phyloP scores from a whole-genome alignment of 2,797 vertebrate genomes.

The Rousettus madagascariensis region DNA sequence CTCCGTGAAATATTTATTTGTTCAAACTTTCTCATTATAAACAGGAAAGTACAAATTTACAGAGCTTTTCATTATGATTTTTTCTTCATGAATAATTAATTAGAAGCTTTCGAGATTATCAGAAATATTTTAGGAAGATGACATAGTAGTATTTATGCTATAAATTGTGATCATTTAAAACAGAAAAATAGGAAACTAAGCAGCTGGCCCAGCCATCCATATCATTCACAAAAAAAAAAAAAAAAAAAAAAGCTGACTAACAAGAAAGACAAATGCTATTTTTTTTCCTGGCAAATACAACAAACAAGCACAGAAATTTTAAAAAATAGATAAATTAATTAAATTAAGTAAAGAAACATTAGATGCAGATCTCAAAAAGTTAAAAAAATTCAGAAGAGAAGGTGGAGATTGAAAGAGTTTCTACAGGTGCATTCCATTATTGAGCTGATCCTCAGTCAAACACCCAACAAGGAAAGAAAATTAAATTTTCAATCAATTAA shows the following conservation, averaged over 20 bases:
- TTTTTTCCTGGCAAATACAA: conserved; percentile 22
- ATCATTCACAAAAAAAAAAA: background rate
- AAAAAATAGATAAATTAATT: background rate
- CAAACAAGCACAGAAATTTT: background rate
- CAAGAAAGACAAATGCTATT: background rate
- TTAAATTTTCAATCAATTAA: conserved; percentile 26
- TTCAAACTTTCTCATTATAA: conserved; percentile 46
- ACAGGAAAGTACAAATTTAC: conserved; percentile 62
- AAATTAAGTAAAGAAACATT: too few relatives aligned
- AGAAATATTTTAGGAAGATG: conserved; percentile 17
- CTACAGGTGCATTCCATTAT: background rate
- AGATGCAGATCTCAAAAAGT: background rate
- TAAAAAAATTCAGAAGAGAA: background rate
- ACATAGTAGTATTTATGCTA: conserved; percentile 29
- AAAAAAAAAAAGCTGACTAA: background rate
- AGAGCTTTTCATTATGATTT: conserved; percentile 32
- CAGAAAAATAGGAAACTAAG: background rate
- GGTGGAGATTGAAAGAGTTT: too few relatives aligned
- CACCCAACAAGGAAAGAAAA: background rate
- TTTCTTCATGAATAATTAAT: conserved; percentile 66
- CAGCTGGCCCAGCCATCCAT: background rate
- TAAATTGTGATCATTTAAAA: conserved; percentile 38
- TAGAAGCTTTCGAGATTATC: conserved; percentile 45
- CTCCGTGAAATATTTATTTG: conserved; percentile 47
- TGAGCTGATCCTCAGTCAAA: background rate